Base-by-base conservation (phyloP, 2,888 invertebrate species). In the Torymus auratus region DNA sequence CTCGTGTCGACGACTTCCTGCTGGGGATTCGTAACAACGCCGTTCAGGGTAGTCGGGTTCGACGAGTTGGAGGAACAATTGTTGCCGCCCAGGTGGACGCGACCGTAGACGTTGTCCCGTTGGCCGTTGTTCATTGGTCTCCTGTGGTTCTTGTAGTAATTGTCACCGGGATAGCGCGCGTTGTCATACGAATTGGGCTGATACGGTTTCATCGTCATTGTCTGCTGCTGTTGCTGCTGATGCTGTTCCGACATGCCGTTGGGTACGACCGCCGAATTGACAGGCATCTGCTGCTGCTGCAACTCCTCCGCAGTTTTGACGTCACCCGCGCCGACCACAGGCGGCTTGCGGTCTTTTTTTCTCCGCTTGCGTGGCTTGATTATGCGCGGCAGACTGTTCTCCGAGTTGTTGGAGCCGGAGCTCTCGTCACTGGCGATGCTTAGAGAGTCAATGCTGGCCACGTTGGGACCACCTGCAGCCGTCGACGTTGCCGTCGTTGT, bases 281-380 rank as follows among this genome's bases (percentile, higher is more conserved):
- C n/a, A 2, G 77, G 50, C 2, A 71, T 15, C 72, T 84, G 74
- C 83, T 83, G 17, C 67, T 83, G 81, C 20, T 83, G 81, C 20
- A 88, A 17, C 84, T 88, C 77, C 68, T 90, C 82, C 84, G 79
- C 75, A 84, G 82, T 86, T 89, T 85, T 82, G 84, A 52, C 85
- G 86, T 70, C 87, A 88, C 78, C 28, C 84, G 84, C 81, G 64
- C 77, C 61, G 28, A 60, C 20, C 85, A 92, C 93, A 84, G 93
- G 92, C 55, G 96, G 95, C 91, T 96, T 96, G 85, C 96, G 93
- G 89, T 97, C 97, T 91, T 97, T 97, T 94, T 97, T 97, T 89
- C 97, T 94, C 72, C 97, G 93, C 90, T 97, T 97, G 70, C 97
- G 92, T 7, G 97, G 97, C 91, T 97, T 97, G 87, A 97, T 97